Evolutionary conservation across 2,797 vertebrate genomes (phyloP).

Genomic region (Triplophysa bombifrons): DNA sequence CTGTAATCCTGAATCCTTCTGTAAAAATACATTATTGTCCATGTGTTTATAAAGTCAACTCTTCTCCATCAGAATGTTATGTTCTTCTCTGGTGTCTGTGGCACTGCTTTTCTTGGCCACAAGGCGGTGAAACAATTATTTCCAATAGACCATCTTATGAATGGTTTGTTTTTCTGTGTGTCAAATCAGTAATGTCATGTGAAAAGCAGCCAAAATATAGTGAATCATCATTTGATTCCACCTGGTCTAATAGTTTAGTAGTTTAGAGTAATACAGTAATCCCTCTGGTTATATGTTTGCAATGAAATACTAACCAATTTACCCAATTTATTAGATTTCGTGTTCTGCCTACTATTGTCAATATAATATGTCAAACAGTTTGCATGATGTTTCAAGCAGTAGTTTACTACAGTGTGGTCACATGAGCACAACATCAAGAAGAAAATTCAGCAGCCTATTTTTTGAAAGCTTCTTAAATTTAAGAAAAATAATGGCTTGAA

Average conservation of each 20-base stretch:
- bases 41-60: constrained; percentile 11
- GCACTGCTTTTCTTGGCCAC: constrained; percentile 37
- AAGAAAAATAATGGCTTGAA: too few species aligned
- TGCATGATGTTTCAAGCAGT: too few species aligned
- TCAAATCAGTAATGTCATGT: constrained; percentile 20
- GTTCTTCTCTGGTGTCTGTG: constrained; percentile 29
- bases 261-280: constrained; percentile 18
- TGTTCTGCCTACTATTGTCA: neutral
- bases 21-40: constrained; percentile 14
- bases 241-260: constrained; percentile 39
- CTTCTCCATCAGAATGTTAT: constrained; percentile 27
- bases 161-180: neutral
- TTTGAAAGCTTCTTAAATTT: too few species aligned
- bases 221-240: constrained; percentile 40
- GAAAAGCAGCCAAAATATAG: constrained; percentile 48
- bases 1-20: constrained; percentile 13
- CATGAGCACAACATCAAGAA: too few species aligned
- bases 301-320: neutral
- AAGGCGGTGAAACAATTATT: constrained; percentile 21
- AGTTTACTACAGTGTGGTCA: too few species aligned
- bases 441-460: too few species aligned
- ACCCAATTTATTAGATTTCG: neutral
- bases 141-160: neutral
- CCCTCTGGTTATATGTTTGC: neutral
- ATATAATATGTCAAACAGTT: too few species aligned